Conservation (phyloP, 2,113 vertebrate genomes). For the Struthidea cinerea region DNA sequence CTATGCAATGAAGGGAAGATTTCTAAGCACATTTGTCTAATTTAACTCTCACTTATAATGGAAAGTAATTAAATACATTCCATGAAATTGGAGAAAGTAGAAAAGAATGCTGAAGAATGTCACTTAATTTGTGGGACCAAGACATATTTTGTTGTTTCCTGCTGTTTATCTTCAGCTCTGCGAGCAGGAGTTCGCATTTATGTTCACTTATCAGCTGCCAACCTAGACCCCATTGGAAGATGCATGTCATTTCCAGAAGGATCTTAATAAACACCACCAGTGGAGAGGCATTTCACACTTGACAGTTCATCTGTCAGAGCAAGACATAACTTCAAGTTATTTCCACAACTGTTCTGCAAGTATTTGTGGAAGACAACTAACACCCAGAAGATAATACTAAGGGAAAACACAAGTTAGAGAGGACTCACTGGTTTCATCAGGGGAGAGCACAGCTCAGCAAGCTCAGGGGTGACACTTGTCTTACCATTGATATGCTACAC, state of each 20-base stretch:
- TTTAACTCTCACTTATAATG: constrained; percentile 40
- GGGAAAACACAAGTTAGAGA: not conserved
- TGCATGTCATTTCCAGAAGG: constrained; percentile 38
- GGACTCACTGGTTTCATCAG: not conserved
- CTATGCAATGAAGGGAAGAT: constrained; percentile 8
- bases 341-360: not conserved
- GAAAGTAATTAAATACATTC: constrained; percentile 40
- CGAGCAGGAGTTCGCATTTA: constrained; percentile 49
- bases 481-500: not conserved
- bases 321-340: constrained; percentile 51
- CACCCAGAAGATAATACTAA: not conserved
- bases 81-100: constrained; percentile 20
- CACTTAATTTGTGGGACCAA: not conserved
- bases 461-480: not conserved
- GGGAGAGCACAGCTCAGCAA: not conserved
- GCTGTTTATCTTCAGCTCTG: constrained; percentile 50
- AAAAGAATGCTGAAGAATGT: constrained; percentile 4
- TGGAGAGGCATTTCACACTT: constrained; percentile 40
- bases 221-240: constrained; percentile 24
- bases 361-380: not conserved
- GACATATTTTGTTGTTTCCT: constrained; percentile 30
- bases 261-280: constrained; percentile 45
- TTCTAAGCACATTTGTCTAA: constrained; percentile 37
- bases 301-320: constrained; percentile 29
- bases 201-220: constrained; percentile 26